Conservation (phyloP, 2,888 invertebrate genomes). For the Ectemnius lituratus region DNA sequence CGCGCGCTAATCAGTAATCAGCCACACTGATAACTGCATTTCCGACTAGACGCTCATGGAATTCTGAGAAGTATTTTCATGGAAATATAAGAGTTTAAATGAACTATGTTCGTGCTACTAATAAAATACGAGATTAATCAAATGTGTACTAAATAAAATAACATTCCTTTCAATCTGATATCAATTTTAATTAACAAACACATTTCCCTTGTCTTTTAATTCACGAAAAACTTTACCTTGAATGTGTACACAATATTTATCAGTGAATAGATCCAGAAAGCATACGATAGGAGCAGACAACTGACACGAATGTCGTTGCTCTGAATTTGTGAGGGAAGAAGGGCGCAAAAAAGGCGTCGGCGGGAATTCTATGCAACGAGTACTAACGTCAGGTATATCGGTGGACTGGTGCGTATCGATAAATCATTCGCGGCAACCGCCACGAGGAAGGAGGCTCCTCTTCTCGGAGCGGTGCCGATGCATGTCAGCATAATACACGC, state of each 20-base stretch:
- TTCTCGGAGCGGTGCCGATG: slow-evolving; percentile 16
- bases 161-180: too few relatives aligned
- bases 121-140: too few relatives aligned
- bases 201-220: too few relatives aligned
- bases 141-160: too few relatives aligned
- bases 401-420: slow-evolving; percentile 17
- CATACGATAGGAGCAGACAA: background rate
- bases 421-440: slow-evolving; percentile 23
- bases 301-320: background rate
- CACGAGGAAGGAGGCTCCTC: slow-evolving; percentile 10
- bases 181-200: too few relatives aligned
- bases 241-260: too few relatives aligned
- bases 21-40: too few relatives aligned
- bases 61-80: background rate
- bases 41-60: too few relatives aligned
- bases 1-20: too few relatives aligned
- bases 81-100: background rate
- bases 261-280: too few relatives aligned
- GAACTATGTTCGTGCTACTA: too few relatives aligned
- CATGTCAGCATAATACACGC: slow-evolving; percentile 24
- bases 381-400: background rate
- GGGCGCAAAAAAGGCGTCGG: background rate
- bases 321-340: background rate
- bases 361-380: background rate
- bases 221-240: too few relatives aligned